A percentile compares a stretch with the other conserved stretches of the same genome.
Conservation (phyloP, 2,113 vertebrate species). For the Nettapus auritus region DNA sequence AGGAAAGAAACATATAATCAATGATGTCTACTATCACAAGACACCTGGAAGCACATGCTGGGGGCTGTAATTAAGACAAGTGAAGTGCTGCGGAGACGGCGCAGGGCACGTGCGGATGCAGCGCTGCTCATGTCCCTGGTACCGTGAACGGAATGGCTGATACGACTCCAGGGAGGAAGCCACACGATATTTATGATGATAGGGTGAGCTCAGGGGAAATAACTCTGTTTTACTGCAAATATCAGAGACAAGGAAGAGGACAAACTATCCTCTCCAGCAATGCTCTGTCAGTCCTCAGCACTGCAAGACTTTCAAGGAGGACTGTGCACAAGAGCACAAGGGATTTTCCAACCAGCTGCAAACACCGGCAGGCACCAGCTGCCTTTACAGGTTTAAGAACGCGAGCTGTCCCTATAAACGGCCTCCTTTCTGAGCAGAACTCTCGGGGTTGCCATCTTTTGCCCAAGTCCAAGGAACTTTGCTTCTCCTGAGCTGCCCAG, state of each 20-base stretch:
- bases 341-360: background rate
- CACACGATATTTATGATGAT: background rate
- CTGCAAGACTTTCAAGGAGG: background rate
- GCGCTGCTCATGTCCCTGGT: fast-evolving
- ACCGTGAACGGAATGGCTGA: background rate
- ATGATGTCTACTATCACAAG: background rate
- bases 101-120: background rate
- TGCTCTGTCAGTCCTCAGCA: background rate
- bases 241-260: background rate
- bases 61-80: background rate
- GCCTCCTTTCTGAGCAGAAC: background rate
- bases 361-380: background rate
- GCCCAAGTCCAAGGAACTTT: background rate
- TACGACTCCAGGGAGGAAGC: background rate
- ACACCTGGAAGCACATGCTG: background rate
- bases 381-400: too few relatives aligned
- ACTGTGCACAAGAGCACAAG: background rate
- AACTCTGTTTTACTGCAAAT: background rate
- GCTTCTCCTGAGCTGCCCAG: background rate
- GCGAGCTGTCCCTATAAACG: too few relatives aligned
- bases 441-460: background rate
- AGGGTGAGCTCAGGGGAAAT: background rate
- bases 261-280: background rate
- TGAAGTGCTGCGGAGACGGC: background rate
- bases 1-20: background rate